phyloP scores from a whole-genome alignment of 2,113 vertebrate genomes.

The Paedocypris sp. region DNA sequence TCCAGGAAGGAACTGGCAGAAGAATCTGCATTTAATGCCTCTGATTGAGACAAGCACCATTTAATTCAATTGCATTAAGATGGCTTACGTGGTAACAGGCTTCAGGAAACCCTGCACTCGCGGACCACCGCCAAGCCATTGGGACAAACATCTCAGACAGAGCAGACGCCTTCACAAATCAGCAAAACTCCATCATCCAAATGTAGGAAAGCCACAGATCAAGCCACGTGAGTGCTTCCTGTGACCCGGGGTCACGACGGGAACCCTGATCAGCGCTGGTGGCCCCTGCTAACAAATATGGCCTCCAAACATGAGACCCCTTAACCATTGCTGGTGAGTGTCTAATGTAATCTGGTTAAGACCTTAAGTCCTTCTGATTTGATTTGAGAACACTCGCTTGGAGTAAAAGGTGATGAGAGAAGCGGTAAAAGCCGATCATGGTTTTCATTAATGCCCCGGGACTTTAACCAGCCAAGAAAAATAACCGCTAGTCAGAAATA shows the following conservation, averaged over 20 bases:
- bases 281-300: slow-evolving; percentile 21
- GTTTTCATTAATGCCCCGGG: slow-evolving; percentile 10
- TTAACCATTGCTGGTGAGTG: slow-evolving; percentile 49
- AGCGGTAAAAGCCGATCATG: not conserved
- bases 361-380: slow-evolving; percentile 44
- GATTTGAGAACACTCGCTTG: slow-evolving; percentile 26
- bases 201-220: not conserved
- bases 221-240: not conserved
- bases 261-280: not conserved
- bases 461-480: slow-evolving; percentile 17
- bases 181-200: too few relatives aligned
- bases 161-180: too few relatives aligned
- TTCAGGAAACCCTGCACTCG: not conserved
- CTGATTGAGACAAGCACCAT: slow-evolving; percentile 15
- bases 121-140: not conserved
- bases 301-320: slow-evolving; percentile 41
- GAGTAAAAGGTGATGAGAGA: not conserved
- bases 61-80: slow-evolving; percentile 24
- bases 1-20: slow-evolving; percentile 3
- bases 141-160: too few relatives aligned
- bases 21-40: slow-evolving; percentile 15
- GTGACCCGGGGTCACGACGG: slow-evolving; percentile 6
- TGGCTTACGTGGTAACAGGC: slow-evolving; percentile 18
- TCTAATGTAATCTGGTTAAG: slow-evolving; percentile 46
- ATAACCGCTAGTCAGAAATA: slow-evolving; percentile 1